Conservation (phyloP, 2,113 vertebrate species). For the Hirundichthys speculiger region DNA sequence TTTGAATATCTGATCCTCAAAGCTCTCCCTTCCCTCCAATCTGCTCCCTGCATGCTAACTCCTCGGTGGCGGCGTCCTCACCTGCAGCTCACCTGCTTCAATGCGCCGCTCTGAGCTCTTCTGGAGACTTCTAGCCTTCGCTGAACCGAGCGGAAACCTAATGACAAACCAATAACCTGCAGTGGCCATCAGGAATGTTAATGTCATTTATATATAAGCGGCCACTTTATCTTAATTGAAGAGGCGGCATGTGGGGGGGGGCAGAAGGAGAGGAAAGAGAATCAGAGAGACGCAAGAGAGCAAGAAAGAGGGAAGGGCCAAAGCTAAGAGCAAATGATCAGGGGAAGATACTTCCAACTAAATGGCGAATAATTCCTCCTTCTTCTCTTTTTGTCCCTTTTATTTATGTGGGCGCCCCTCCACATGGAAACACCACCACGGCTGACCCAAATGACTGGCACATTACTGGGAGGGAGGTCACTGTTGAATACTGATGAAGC, state of each 20-base stretch:
- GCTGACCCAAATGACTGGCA: slow-evolving; percentile 75
- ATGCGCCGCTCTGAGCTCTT: neutral
- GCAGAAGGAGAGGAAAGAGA: neutral
- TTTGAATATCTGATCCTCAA: slow-evolving; percentile 42
- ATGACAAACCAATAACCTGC: slow-evolving; percentile 46
- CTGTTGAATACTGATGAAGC: slow-evolving; percentile 78
- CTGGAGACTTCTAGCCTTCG: neutral
- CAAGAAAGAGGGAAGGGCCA: slow-evolving; percentile 36
- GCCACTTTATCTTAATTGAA: slow-evolving; percentile 52
- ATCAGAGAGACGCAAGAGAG: slow-evolving; percentile 17
- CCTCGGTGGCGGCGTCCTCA: neutral
- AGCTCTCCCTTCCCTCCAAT: slow-evolving; percentile 19
- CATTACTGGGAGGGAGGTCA: slow-evolving; percentile 65
- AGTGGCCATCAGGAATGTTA: slow-evolving; percentile 35
- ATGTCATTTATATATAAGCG: slow-evolving; percentile 52
- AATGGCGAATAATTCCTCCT: slow-evolving; percentile 38
- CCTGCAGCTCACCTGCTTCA: slow-evolving; percentile 39
- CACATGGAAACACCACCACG: slow-evolving; percentile 62
- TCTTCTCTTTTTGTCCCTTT: slow-evolving; percentile 14
- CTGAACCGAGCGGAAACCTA: slow-evolving; percentile 22
- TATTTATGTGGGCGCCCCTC: slow-evolving; percentile 43
- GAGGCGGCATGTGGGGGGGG: neutral
- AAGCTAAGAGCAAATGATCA: slow-evolving; percentile 48
- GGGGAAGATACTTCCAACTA: slow-evolving; percentile 54
- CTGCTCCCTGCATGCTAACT: slow-evolving; percentile 17